Evolutionary conservation across 2,797 vertebrate genomes (phyloP).

Genomic region (Pantherophis alleghaniensis): DNA sequence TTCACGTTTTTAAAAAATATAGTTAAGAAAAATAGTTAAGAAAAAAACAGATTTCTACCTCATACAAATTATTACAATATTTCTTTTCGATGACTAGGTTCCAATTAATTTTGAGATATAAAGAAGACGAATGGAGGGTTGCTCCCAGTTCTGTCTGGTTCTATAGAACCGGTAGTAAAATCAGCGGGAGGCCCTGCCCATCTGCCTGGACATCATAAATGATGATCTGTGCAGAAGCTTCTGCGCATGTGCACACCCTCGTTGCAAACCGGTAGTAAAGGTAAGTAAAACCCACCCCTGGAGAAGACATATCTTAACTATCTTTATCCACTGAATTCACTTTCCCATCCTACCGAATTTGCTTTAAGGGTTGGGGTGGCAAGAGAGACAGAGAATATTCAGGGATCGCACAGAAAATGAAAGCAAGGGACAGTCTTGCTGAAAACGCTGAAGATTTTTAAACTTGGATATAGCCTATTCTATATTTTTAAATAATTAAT

Average conservation of each 20-base stretch:
- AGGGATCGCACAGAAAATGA: background rate
- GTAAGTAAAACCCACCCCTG: no score
- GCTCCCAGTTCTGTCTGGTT: no score
- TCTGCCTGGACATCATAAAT: no score
- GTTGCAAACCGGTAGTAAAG: no score
- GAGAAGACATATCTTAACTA: background rate
- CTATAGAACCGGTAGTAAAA: no score
- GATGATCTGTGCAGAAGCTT: no score
- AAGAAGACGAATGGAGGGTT: background rate
- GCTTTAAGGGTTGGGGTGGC: background rate
- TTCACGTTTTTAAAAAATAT: background rate
- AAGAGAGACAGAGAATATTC: background rate
- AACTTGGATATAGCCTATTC: background rate
- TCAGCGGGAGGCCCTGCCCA: no score
- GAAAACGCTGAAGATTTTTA: background rate
- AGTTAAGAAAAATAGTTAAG: background rate
- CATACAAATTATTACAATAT: background rate
- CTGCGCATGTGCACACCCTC: fast-evolving
- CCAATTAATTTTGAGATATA: background rate
- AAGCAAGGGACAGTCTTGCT: background rate
- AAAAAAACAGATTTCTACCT: background rate
- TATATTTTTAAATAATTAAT: background rate
- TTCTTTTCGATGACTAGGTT: background rate
- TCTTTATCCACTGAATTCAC: background rate
- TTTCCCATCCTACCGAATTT: background rate